phyloP scores from a whole-genome alignment of 2,113 vertebrate genomes.

The Cairina moschata region DNA sequence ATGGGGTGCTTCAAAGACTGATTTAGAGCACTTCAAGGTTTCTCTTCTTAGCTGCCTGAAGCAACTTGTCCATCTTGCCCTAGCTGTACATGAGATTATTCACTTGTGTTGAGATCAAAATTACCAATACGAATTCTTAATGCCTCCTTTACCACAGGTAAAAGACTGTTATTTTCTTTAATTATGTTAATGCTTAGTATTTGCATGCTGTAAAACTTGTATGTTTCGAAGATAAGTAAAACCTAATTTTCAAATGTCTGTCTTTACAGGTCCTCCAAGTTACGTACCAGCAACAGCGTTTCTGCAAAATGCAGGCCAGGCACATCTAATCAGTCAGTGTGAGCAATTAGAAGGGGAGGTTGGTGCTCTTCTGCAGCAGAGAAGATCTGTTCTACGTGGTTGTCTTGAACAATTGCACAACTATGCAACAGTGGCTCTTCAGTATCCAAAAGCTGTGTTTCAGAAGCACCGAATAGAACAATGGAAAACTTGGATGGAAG shows the following conservation, averaged over 20 bases:
- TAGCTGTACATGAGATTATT: not conserved
- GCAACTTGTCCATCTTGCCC: not conserved
- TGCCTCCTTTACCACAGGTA: not conserved
- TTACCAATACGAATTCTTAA: not conserved
- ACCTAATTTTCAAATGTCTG: not conserved
- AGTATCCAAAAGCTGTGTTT: conserved; percentile 92
- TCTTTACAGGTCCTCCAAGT: conserved; percentile 92
- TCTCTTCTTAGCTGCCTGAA: not conserved
- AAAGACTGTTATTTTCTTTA: not conserved
- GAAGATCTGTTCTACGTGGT: conserved; percentile 86
- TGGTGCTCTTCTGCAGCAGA: conserved; percentile 90
- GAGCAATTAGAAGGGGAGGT: conserved; percentile 94
- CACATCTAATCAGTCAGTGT: conserved; percentile 95
- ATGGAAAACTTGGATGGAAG: conserved; percentile 98
- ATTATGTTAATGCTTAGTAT: not conserved
- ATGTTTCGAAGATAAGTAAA: not conserved
- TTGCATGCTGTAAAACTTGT: not conserved
- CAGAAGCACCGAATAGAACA: conserved; percentile 91
- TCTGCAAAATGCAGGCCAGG: conserved; percentile 96
- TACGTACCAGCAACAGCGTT: conserved; percentile 97
- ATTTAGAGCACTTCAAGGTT: not conserved
- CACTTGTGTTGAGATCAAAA: not conserved
- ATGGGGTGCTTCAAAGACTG: not conserved
- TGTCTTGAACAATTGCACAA: conserved; percentile 97
- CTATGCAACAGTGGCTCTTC: conserved; percentile 95